Evolutionary conservation across 2,113 vertebrate species (phyloP).

Genomic region (Dipodomys ordii): DNA sequence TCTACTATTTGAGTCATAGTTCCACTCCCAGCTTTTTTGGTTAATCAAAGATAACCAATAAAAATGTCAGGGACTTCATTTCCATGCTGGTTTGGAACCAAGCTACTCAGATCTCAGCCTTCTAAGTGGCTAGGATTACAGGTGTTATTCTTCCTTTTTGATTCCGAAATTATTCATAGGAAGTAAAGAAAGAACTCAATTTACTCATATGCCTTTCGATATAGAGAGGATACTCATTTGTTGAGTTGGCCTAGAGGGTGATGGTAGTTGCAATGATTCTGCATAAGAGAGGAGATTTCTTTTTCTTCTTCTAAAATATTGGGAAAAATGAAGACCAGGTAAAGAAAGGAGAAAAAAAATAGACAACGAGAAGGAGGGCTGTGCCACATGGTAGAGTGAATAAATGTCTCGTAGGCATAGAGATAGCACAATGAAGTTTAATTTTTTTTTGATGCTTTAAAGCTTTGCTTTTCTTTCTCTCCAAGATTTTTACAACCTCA

Average conservation of each 20-base stretch:
- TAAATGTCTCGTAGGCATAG: background rate
- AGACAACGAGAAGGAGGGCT: background rate
- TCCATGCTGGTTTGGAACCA: no score
- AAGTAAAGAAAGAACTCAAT: background rate
- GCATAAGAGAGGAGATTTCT: background rate
- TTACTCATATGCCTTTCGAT: background rate
- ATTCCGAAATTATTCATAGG: constrained; percentile 19
- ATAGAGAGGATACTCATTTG: background rate
- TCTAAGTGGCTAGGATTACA: no score
- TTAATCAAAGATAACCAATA: no score
- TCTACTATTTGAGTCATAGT: no score
- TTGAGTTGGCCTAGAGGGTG: background rate
- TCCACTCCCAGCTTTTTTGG: no score
- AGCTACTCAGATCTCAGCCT: no score
- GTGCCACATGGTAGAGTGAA: background rate
- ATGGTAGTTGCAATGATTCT: background rate
- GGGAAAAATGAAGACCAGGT: background rate
- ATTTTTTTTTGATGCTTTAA: background rate
- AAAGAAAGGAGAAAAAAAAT: background rate
- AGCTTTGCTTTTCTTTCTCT: background rate
- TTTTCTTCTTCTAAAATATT: background rate
- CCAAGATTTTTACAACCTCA: background rate
- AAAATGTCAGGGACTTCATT: no score
- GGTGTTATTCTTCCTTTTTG: background rate
- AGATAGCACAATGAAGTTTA: background rate